phyloP scores from a whole-genome alignment of 2,797 vertebrate genomes.

The Spheniscus humboldti region DNA sequence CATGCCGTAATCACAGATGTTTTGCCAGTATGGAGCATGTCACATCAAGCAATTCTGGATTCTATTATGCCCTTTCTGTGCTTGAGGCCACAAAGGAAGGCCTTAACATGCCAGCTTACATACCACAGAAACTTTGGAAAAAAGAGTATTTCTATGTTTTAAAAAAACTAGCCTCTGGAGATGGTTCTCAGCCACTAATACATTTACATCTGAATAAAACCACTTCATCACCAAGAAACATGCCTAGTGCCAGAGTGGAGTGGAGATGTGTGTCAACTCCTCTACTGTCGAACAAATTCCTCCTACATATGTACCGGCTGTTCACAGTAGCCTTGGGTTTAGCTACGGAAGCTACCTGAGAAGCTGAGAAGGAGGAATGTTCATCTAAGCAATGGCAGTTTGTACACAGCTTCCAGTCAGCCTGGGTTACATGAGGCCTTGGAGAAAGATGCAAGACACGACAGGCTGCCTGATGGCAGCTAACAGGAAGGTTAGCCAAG shows the following conservation, averaged over 20 bases:
- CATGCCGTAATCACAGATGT: neutral
- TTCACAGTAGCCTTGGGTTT: neutral
- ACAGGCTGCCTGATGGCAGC: neutral
- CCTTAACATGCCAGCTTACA: neutral
- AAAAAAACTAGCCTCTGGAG: neutral
- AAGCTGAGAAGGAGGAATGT: neutral
- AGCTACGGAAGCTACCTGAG: neutral
- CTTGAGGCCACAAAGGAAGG: neutral
- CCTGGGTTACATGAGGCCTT: accelerated
- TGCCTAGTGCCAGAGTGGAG: neutral
- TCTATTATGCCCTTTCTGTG: neutral
- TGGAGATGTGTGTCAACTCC: neutral
- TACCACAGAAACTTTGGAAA: neutral
- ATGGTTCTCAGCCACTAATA: neutral
- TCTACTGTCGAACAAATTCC: neutral
- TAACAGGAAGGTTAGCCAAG: neutral
- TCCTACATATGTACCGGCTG: neutral
- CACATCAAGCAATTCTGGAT: neutral
- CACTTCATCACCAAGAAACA: neutral
- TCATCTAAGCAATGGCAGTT: neutral
- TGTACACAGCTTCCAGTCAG: neutral
- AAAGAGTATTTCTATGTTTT: neutral
- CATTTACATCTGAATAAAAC: neutral
- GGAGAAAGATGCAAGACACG: accelerated
- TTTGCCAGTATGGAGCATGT: neutral